These are phyloP conservation scores for Podarcis lilfordi DNA, from an alignment of 2,797 vertebrate species.

Conservation along the genomic window DNA sequence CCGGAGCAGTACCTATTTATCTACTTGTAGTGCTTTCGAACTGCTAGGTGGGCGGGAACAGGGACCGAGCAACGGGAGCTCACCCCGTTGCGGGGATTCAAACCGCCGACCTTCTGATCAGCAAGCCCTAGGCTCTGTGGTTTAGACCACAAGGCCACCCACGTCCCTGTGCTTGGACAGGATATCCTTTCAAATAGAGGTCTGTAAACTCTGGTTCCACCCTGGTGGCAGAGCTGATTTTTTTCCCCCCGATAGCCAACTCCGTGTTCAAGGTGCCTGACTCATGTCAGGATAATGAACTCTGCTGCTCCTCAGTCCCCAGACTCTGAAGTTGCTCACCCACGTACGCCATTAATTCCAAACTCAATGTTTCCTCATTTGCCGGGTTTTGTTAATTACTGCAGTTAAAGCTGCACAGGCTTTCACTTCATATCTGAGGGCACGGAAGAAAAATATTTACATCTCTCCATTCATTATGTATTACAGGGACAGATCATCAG, in stretches of 20 bases:
- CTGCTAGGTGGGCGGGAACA: too few species aligned
- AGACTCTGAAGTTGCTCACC: neutral
- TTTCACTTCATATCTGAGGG: neutral
- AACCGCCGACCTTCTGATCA: too few species aligned
- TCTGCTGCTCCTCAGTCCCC: neutral
- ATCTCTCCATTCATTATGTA: neutral
- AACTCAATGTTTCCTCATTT: neutral
- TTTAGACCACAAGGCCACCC: too few species aligned
- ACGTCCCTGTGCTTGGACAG: too few species aligned
- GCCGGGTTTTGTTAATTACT: constrained; percentile 14
- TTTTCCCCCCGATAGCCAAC: neutral
- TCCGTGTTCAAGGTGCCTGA: neutral
- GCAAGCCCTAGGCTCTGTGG: too few species aligned
- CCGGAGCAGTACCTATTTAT: too few species aligned
- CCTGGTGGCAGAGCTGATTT: neutral
- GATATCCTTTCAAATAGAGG: too few species aligned
- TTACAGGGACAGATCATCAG: constrained; percentile 13
- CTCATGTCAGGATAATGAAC: neutral
- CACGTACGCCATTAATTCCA: neutral
- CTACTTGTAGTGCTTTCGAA: too few species aligned
- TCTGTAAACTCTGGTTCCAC: too few species aligned
- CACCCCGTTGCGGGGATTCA: too few species aligned
- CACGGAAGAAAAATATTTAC: constrained; percentile 23
- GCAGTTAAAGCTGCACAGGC: neutral
- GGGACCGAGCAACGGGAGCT: too few species aligned